These are phyloP conservation scores for Frankliniella fusca DNA, from an alignment of 2,888 invertebrate genomes.

Conservation along the genomic window DNA sequence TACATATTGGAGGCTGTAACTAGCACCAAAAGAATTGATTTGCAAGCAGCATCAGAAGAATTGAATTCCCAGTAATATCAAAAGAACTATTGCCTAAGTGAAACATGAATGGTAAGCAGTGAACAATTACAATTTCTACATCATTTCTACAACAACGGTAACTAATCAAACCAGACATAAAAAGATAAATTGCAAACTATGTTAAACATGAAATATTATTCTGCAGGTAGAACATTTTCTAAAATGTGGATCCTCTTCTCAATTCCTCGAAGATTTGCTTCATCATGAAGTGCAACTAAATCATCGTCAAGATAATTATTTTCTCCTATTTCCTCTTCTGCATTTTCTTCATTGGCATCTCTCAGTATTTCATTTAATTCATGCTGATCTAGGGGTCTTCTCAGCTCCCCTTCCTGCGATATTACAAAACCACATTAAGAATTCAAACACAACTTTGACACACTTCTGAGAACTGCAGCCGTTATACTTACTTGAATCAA, in stretches of 20 bases:
- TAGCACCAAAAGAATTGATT: too few species aligned
- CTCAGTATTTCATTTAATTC: not conserved
- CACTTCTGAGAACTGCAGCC: not conserved
- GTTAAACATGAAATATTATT: not conserved
- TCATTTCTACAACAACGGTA: not conserved
- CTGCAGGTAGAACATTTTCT: not conserved
- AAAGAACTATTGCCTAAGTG: not conserved
- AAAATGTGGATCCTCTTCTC: constrained; percentile 6
- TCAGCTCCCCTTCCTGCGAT: constrained; percentile 3
- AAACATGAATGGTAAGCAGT: not conserved
- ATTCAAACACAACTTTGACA: not conserved
- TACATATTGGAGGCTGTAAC: too few species aligned
- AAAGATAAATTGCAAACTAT: not conserved
- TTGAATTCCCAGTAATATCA: not conserved
- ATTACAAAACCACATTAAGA: constrained; percentile 1
- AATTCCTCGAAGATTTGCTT: not conserved
- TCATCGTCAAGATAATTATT: not conserved
- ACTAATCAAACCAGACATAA: constrained; percentile 2
- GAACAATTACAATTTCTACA: not conserved
- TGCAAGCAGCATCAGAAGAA: too few species aligned
- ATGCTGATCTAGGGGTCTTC: not conserved
- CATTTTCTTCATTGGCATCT: constrained; percentile 11
- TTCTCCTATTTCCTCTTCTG: not conserved
- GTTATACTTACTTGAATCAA: not conserved
- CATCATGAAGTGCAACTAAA: not conserved